Evolutionary conservation across 1,140 invertebrate genomes (phyloP).

Genomic region (Cheumatopsyche charites): DNA sequence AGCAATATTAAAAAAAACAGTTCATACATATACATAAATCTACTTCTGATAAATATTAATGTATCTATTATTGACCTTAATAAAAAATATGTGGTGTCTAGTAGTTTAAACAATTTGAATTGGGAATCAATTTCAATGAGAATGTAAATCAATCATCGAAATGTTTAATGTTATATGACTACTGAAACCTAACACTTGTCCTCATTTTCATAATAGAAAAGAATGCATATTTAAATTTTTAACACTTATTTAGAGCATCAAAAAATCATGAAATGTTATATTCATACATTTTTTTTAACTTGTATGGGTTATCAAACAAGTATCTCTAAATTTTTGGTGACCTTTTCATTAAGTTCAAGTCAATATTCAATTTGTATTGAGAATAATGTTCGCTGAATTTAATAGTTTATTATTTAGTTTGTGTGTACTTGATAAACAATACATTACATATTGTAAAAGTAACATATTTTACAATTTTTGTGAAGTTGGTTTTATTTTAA

Average conservation of each 20-base stretch:
- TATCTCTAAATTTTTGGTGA: not conserved
- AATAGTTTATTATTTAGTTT: no score
- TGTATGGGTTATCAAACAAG: no score
- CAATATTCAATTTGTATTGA: not conserved
- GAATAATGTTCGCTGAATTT: not conserved
- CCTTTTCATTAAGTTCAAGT: not conserved
- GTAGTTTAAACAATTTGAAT: slow-evolving; percentile 37
- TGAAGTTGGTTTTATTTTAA: no score
- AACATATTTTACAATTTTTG: no score
- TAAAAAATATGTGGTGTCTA: slow-evolving; percentile 36
- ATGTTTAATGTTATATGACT: not conserved
- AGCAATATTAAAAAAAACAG: not conserved
- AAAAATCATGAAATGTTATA: no score
- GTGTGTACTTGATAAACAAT: no score
- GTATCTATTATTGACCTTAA: slow-evolving; percentile 31
- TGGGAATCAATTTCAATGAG: slow-evolving; percentile 4
- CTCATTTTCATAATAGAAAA: not conserved
- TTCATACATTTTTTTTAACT: no score
- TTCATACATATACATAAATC: not conserved
- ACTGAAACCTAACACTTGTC: not conserved
- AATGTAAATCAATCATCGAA: slow-evolving; percentile 12
- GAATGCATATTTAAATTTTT: not conserved
- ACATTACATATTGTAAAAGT: no score
- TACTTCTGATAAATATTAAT: slow-evolving; percentile 36
- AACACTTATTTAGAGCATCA: no score